phyloP scores from a whole-genome alignment of 2,797 vertebrate genomes.

The Leucoraja ocellata region DNA sequence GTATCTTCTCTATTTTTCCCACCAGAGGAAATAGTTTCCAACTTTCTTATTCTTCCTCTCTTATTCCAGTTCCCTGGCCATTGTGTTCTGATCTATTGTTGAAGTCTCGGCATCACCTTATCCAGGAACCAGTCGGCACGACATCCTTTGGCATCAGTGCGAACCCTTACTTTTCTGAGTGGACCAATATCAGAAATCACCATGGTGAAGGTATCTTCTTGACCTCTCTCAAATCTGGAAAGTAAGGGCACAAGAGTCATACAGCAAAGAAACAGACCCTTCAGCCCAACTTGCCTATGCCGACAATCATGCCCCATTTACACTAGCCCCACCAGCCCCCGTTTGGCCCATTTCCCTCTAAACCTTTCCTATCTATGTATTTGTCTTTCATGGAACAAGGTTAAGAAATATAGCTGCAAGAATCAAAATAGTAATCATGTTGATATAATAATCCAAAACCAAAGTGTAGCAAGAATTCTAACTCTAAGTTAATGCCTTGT shows the following conservation, averaged over 20 bases:
- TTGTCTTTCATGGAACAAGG: no score
- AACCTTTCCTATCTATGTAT: no score
- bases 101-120: constrained; percentile 58
- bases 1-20: background rate
- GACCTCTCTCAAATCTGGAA: constrained; percentile 86
- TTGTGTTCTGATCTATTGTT: background rate
- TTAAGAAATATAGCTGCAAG: background rate
- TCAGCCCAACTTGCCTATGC: no score
- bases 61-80: background rate
- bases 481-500: no score
- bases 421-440: background rate
- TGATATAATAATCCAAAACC: background rate
- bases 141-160: constrained; percentile 76
- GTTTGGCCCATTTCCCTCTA: no score
- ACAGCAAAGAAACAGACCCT: no score
- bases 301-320: no score
- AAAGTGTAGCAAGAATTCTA: no score
- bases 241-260: background rate
- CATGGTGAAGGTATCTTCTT: constrained; percentile 84
- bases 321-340: no score
- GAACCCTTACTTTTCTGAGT: constrained; percentile 83
- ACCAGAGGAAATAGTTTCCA: background rate
- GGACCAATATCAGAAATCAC: constrained; percentile 88
- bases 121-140: constrained; percentile 91
- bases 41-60: background rate